phyloP scores from a whole-genome alignment of 2,888 invertebrate genomes.

The Piscicola geometra region DNA sequence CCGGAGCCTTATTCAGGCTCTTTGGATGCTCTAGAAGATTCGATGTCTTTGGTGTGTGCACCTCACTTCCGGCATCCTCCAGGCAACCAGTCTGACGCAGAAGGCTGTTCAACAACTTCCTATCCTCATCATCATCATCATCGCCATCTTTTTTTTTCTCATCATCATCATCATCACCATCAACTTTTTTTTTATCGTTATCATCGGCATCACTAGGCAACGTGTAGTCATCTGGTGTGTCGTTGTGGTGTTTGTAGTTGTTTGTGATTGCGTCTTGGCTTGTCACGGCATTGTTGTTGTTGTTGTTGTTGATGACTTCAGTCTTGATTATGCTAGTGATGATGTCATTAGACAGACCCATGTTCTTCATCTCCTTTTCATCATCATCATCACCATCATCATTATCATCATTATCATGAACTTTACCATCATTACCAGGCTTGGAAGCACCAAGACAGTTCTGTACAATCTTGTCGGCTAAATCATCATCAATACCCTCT shows the following conservation, averaged over 20 bases:
- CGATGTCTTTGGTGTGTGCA: no score
- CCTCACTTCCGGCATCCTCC: background rate
- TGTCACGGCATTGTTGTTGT: no score
- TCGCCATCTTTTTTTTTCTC: no score
- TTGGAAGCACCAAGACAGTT: slow-evolving; percentile 10
- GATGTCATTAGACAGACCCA: no score
- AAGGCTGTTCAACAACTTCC: background rate
- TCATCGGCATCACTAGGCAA: no score
- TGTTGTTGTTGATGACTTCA: background rate
- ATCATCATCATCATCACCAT: background rate
- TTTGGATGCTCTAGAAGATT: no score
- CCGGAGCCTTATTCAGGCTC: no score
- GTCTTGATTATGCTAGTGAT: background rate
- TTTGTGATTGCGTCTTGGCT: no score
- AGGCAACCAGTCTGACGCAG: background rate
- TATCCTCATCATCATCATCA: background rate
- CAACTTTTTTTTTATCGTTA: background rate
- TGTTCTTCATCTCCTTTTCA: no score
- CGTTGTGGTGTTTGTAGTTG: background rate
- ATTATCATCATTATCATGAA: background rate
- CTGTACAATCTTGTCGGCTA: slow-evolving; percentile 29
- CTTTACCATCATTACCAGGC: background rate
- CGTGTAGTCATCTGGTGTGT: no score
- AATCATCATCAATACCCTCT: slow-evolving; percentile 28
- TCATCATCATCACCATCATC: no score